These are phyloP conservation scores for Apus apus DNA, from an alignment of 2,113 vertebrate species.

Conservation along the genomic window DNA sequence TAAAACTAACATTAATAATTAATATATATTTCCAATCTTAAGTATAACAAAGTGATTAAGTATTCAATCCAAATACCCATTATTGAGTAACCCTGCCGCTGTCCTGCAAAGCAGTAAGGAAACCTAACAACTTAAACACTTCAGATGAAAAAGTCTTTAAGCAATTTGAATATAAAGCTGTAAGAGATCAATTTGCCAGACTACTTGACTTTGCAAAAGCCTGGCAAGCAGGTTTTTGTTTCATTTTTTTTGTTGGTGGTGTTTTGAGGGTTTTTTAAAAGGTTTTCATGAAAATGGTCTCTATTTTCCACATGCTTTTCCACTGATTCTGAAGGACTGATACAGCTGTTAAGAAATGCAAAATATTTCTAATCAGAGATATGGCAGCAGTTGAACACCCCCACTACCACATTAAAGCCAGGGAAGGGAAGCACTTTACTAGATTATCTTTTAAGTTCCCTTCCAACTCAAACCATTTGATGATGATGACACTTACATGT, in stretches of 20 bases:
- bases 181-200: not conserved
- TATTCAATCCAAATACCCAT: not conserved
- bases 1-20: not conserved
- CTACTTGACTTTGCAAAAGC: not conserved
- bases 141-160: not conserved
- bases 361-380: not conserved
- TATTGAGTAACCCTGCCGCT: not conserved
- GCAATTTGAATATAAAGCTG: not conserved
- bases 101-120: not conserved
- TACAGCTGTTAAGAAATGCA: not conserved
- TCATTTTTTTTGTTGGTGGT: not conserved
- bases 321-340: not conserved
- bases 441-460: no score
- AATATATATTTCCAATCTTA: not conserved
- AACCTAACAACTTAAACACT: not conserved
- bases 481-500: slow-evolving; percentile 81
- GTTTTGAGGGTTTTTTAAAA: not conserved
- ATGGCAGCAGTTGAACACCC: not conserved
- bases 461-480: no score
- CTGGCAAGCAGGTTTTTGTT: not conserved
- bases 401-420: not conserved
- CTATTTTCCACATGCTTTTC: not conserved
- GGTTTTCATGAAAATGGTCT: not conserved
- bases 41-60: not conserved
- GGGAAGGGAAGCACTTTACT: not conserved